Evolutionary conservation across 23 tunicate genomes (phyloP).

Genomic region (Halocynthia aurantium): DNA sequence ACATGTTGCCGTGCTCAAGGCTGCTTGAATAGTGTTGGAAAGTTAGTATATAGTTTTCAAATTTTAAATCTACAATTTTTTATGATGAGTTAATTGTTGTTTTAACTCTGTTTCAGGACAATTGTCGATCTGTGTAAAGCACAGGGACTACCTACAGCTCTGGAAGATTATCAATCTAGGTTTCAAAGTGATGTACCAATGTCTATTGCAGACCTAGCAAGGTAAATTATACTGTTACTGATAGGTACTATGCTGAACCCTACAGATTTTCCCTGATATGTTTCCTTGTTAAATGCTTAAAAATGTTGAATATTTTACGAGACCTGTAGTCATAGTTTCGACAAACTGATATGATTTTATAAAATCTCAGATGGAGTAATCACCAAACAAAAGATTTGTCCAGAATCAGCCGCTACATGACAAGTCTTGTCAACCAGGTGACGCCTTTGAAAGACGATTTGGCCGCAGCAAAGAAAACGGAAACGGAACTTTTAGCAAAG

Average conservation of each 20-base stretch:
- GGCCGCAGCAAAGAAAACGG: slow-evolving; percentile 24
- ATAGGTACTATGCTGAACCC: neutral
- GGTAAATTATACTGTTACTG: slow-evolving; percentile 19
- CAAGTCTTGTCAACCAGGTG: slow-evolving; percentile 54
- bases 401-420: slow-evolving; percentile 64
- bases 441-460: slow-evolving; percentile 61
- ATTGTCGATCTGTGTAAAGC: slow-evolving; percentile 67
- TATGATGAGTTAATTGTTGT: neutral
- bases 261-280: too few relatives aligned
- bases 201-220: slow-evolving; percentile 75
- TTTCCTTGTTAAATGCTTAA: too few relatives aligned
- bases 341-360: neutral
- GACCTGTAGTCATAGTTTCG: neutral
- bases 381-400: slow-evolving; percentile 76
- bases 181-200: slow-evolving; percentile 31
- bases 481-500: slow-evolving; percentile 15
- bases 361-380: slow-evolving; percentile 57
- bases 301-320: neutral
- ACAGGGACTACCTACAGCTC: slow-evolving; percentile 70
- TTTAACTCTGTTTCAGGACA: slow-evolving; percentile 24
- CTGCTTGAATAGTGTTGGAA: slow-evolving; percentile 72
- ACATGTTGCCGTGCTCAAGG: slow-evolving; percentile 52
- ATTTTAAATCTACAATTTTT: neutral
- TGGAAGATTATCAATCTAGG: slow-evolving; percentile 73
- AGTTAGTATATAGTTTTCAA: slow-evolving; percentile 22